These are phyloP conservation scores for Mastacembelus armatus DNA, from an alignment of 2,797 vertebrate species.

Conservation along the genomic window DNA sequence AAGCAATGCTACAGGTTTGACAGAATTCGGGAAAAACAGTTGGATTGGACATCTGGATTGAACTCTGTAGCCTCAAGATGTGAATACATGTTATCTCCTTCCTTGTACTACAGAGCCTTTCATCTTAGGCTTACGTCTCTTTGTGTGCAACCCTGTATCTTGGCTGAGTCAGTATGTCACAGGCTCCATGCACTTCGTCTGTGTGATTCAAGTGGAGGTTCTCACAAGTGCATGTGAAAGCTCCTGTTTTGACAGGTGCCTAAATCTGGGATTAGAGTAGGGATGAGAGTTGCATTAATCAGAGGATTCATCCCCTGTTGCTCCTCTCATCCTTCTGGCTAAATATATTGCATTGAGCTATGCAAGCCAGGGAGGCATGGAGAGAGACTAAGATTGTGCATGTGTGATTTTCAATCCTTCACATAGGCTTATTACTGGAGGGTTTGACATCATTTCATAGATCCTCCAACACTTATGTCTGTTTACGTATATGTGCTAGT, in stretches of 20 bases:
- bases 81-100: slow-evolving; percentile 14
- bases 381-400: slow-evolving; percentile 47
- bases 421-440: slow-evolving; percentile 56
- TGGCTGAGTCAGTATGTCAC: slow-evolving; percentile 12
- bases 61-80: slow-evolving; percentile 3
- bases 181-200: slow-evolving; percentile 25
- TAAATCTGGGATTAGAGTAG: slow-evolving; percentile 71
- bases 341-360: slow-evolving; percentile 62
- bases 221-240: slow-evolving; percentile 54
- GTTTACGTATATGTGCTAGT: not conserved
- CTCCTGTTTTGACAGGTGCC: slow-evolving; percentile 81
- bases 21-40: slow-evolving; percentile 10
- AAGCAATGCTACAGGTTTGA: not conserved
- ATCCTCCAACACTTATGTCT: slow-evolving; percentile 10
- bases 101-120: slow-evolving; percentile 54
- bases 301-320: slow-evolving; percentile 64
- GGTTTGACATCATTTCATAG: slow-evolving; percentile 44
- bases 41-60: slow-evolving; percentile 12
- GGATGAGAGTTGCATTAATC: slow-evolving; percentile 76
- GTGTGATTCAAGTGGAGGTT: slow-evolving; percentile 53
- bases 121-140: slow-evolving; percentile 43
- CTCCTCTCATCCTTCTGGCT: slow-evolving; percentile 60
- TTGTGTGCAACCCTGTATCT: slow-evolving; percentile 18
- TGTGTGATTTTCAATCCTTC: slow-evolving; percentile 67
- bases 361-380: slow-evolving; percentile 31